Evolutionary conservation across 1,140 invertebrate species (phyloP), one percentile per base, ranked within the genome.

Genomic region (Drosophila paulistorum): DNA sequence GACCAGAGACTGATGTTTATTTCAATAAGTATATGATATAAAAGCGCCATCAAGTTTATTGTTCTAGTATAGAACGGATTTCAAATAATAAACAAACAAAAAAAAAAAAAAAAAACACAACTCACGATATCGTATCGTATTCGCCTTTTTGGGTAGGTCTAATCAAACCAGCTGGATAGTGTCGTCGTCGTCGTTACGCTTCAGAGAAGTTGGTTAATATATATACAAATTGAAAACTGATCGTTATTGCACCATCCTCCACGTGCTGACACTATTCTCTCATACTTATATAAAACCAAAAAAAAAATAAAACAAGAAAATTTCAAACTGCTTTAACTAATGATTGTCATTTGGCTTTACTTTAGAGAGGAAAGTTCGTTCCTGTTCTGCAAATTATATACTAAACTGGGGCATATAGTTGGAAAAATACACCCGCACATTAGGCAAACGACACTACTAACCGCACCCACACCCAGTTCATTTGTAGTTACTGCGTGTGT

Each of bases 391-490:
- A 51, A 51, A 51, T 51, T 51, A 51, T 51, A 51, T 23, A 51
- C 9, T 51, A 51, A 51, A 51, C 45, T 51, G 17, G 45, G 45
- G 45, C 45, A 30, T 30, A 30, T 30, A 30, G 30, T 30, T 30
- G 6, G 30, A 30, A 30, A 30, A 30, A 6, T 30, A 30, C 30
- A 23, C 45, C 45, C 20, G 45, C 45, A 51, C 45, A 51, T 51
- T 51, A 51, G 23, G 2, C 9, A 51, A 82, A 75, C 65, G 65
- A 67, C 33, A 65, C 48, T 17, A 65, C 48, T 17, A 67, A 65
- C 81, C 80, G 45, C 80, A 72, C 80, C 80, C 72, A 66, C 80
- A 72, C 80, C 80, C 72, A 66, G 45, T 7, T 65, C 35, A 72
- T 76, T 79, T 71, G 35, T 58, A 35, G 65, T 65, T 17, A 17